Conservation (phyloP, 1,140 invertebrate genomes). For the Drosophila lacertosa region DNA sequence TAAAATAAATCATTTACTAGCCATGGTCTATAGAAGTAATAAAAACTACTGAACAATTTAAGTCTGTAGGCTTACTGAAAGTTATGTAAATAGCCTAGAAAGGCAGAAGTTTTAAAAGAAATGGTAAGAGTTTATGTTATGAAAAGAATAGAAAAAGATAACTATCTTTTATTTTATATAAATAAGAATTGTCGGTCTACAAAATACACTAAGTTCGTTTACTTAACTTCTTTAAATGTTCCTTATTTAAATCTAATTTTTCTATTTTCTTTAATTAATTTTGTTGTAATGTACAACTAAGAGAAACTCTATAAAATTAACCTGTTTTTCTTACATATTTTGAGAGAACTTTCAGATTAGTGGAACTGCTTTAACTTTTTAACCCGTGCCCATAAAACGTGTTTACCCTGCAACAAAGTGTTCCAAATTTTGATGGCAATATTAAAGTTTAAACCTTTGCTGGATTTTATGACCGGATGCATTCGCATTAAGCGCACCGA, state of each 20-base stretch:
- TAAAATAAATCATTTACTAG: too few relatives aligned
- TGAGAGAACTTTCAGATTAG: neutral
- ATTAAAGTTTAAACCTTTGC: constrained; percentile 27
- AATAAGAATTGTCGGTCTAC: too few relatives aligned
- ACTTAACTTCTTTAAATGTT: too few relatives aligned
- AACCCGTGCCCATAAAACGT: constrained; percentile 35
- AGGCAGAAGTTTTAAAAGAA: too few relatives aligned
- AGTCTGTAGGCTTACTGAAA: too few relatives aligned
- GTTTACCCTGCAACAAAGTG: constrained; percentile 50
- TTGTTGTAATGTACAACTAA: neutral
- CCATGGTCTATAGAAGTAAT: too few relatives aligned
- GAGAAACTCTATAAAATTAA: neutral
- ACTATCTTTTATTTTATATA: too few relatives aligned
- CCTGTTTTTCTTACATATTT: constrained; percentile 3
- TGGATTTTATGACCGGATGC: constrained; percentile 28
- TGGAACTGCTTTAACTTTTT: neutral
- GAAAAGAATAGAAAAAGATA: too few relatives aligned
- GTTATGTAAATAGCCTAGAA: too few relatives aligned
- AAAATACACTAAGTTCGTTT: too few relatives aligned
- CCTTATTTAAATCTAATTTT: neutral
- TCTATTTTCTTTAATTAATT: neutral
- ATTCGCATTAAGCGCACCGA: constrained; percentile 34
- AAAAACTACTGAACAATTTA: too few relatives aligned
- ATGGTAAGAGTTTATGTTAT: too few relatives aligned
- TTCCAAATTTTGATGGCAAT: constrained; percentile 33